Percentiles rank a stretch among this genome's conserved stretches.
phyloP scores from a whole-genome alignment of 2,888 invertebrate genomes.

The Pinctada fucata region DNA sequence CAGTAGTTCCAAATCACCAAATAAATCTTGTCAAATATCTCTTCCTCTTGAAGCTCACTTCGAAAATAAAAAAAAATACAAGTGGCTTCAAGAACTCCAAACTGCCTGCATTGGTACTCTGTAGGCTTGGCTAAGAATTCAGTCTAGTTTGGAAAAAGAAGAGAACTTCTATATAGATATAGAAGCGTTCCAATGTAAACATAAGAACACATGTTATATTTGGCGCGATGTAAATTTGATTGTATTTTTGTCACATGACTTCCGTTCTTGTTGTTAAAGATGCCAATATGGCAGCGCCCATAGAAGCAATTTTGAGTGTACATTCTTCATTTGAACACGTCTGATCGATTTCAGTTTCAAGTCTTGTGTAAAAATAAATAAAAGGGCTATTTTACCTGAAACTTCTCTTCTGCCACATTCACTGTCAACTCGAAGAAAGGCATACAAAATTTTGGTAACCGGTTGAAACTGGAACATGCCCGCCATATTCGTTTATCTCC shows the following conservation, averaged over 20 bases:
- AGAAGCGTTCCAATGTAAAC: too few relatives aligned
- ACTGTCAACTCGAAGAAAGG: slow-evolving; percentile 54
- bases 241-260: slow-evolving; percentile 44
- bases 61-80: too few relatives aligned
- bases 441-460: slow-evolving; percentile 68
- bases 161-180: too few relatives aligned
- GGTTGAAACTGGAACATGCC: slow-evolving; percentile 75
- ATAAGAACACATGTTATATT: too few relatives aligned
- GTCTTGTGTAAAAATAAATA: neutral
- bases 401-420: slow-evolving; percentile 17
- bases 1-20: too few relatives aligned
- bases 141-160: too few relatives aligned
- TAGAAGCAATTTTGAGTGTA: slow-evolving; percentile 1
- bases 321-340: neutral
- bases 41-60: too few relatives aligned
- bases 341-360: neutral
- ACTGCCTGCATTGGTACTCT: too few relatives aligned
- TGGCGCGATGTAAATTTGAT: too few relatives aligned
- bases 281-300: slow-evolving; percentile 72
- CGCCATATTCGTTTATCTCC: slow-evolving; percentile 67
- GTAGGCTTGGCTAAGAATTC: too few relatives aligned
- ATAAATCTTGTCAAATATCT: too few relatives aligned
- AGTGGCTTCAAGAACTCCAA: too few relatives aligned
- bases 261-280: slow-evolving; percentile 62
- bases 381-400: slow-evolving; percentile 5